Evolutionary conservation across 92 coral and sea anemone species (phyloP).

Genomic region (Plumapathes pennacea): DNA sequence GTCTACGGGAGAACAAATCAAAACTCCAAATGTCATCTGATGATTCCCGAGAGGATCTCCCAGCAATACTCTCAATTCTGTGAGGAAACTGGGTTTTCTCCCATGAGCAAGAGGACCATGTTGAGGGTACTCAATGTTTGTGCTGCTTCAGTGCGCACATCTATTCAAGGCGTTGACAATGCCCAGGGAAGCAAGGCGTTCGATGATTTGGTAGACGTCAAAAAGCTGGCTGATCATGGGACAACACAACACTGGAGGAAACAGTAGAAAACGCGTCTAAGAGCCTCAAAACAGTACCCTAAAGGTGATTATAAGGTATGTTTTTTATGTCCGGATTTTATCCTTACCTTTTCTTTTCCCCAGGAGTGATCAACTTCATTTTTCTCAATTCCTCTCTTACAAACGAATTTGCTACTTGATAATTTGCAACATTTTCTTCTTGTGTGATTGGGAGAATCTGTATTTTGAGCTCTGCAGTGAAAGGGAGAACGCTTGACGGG

Average conservation of each 20-base stretch:
- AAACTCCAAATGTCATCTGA: conserved; percentile 47
- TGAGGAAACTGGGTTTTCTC: conserved; percentile 37
- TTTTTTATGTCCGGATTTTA: no score
- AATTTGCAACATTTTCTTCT: no score
- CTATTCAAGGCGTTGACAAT: conserved; percentile 55
- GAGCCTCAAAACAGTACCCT: conserved; percentile 40
- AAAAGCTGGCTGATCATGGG: conserved; percentile 43
- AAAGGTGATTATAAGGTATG: no score
- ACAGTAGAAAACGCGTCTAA: conserved; percentile 15
- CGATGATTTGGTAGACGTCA: conserved; percentile 23
- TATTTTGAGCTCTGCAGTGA: no score
- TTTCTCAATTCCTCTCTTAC: no score
- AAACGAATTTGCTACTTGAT: no score
- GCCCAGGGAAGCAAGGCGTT: conserved; percentile 51
- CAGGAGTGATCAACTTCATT: no score
- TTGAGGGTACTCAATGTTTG: conserved; percentile 37
- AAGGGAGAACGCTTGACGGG: no score
- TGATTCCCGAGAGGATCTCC: conserved; percentile 46
- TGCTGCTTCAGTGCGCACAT: conserved; percentile 39
- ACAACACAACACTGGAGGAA: conserved; percentile 27
- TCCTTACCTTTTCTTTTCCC: no score
- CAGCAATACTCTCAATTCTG: conserved; percentile 44
- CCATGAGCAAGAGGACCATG: conserved; percentile 44
- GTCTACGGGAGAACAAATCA: conserved; percentile 40
- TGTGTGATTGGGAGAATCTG: no score